Percentiles rank a stretch among this genome's conserved stretches.
Evolutionary conservation across 2,888 invertebrate species (phyloP).

Genomic region (Drosophila melanosoma): DNA sequence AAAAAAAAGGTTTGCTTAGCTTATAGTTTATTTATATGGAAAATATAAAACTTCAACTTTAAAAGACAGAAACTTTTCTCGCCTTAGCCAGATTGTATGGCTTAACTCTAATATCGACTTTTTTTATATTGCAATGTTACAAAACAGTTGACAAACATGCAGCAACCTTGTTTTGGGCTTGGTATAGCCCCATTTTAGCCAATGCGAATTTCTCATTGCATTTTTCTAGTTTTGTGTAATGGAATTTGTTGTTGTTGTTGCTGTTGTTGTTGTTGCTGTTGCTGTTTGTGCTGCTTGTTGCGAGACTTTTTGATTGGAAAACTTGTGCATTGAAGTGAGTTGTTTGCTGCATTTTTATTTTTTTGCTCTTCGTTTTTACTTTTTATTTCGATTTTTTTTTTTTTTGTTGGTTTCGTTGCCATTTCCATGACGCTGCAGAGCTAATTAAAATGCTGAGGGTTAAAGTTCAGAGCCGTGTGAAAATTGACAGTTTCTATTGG

Average conservation of each 20-base stretch:
- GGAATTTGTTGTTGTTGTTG: slow-evolving; percentile 22
- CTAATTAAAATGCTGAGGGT: slow-evolving; percentile 55
- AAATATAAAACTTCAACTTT: neutral
- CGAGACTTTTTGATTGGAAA: slow-evolving; percentile 59
- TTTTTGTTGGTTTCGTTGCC: neutral
- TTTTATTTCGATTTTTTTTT: slow-evolving; percentile 11
- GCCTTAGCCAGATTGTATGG: neutral
- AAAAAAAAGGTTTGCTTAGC: neutral
- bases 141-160: slow-evolving; percentile 6
- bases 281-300: slow-evolving; percentile 28
- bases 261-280: slow-evolving; percentile 25
- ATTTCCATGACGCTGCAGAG: slow-evolving; percentile 1
- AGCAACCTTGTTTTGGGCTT: slow-evolving; percentile 8
- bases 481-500: slow-evolving; percentile 45
- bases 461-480: slow-evolving; percentile 46
- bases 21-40: neutral
- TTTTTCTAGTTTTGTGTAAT: slow-evolving; percentile 33
- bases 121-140: neutral
- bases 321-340: slow-evolving; percentile 41
- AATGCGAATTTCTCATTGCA: slow-evolving; percentile 41
- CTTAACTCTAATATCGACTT: neutral
- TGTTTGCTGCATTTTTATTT: slow-evolving; percentile 10
- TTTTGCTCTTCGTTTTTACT: slow-evolving; percentile 1
- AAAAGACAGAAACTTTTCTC: neutral
- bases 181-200: slow-evolving; percentile 25